phyloP scores from a whole-genome alignment of 1,140 invertebrate genomes.

The Bombus picipes region DNA sequence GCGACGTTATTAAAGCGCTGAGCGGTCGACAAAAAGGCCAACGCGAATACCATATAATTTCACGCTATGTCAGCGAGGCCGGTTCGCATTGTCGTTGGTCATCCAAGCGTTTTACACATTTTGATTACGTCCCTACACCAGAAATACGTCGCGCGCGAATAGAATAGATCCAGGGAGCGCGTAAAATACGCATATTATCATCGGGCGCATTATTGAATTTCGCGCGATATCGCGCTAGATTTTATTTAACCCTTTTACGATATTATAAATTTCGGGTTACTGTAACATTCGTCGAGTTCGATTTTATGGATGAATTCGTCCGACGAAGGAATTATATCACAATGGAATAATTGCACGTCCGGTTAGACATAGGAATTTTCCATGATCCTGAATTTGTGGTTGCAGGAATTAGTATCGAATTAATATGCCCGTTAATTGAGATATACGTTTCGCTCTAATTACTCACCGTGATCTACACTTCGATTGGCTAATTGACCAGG shows the following conservation, averaged over 20 bases:
- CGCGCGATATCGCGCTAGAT: too few species aligned
- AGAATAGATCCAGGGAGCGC: not conserved
- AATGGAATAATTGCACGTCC: not conserved
- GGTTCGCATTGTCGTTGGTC: conserved; percentile 53
- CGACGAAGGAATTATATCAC: not conserved
- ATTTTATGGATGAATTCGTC: not conserved
- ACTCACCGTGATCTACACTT: conserved; percentile 35
- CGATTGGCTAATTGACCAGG: conserved; percentile 59
- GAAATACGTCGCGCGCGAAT: not conserved
- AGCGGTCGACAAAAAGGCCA: conserved; percentile 46
- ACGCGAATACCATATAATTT: conserved; percentile 48
- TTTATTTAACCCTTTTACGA: not conserved
- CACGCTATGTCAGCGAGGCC: conserved; percentile 29
- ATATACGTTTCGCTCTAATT: conserved; percentile 34
- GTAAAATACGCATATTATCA: conserved; percentile 50
- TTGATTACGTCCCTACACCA: conserved; percentile 47
- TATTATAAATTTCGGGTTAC: too few species aligned
- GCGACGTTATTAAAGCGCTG: conserved; percentile 45
- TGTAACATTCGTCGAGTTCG: not conserved
- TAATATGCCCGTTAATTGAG: conserved; percentile 7
- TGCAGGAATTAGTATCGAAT: not conserved
- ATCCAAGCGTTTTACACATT: conserved; percentile 59
- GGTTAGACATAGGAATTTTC: not conserved
- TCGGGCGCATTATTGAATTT: not conserved
- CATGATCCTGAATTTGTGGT: too few species aligned